These are phyloP conservation scores for Muscina levida DNA, from an alignment of 2,888 invertebrate genomes.

Conservation along the genomic window DNA sequence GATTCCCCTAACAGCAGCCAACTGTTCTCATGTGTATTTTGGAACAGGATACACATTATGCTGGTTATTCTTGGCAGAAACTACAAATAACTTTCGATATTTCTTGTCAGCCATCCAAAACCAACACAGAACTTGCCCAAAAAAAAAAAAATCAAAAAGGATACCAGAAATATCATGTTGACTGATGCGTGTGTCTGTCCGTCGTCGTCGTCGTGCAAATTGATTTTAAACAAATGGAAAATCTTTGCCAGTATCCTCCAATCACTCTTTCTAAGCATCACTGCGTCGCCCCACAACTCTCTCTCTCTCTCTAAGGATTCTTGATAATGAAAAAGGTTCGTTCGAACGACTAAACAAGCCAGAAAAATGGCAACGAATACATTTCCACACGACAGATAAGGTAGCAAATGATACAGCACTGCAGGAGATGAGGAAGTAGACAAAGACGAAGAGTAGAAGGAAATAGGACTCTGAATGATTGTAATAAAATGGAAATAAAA, in stretches of 20 bases:
- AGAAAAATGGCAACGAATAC: conserved; percentile 15
- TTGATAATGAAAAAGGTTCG: conserved; percentile 7
- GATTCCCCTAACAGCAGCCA: background rate
- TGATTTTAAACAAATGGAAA: conserved; percentile 58
- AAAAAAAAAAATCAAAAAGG: conserved; percentile 2
- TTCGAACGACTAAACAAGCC: background rate
- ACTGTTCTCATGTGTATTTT: background rate
- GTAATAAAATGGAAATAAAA: conserved; percentile 39
- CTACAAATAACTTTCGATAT: conserved; percentile 17
- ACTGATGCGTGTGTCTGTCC: conserved; percentile 30
- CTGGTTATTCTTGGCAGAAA: background rate
- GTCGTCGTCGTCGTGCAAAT: conserved; percentile 42
- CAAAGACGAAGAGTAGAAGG: background rate
- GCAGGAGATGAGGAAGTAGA: background rate
- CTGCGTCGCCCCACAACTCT: background rate
- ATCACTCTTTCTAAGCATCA: background rate
- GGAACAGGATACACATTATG: background rate
- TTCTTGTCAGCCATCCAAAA: background rate
- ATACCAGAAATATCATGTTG: conserved; percentile 40
- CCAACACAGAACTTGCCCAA: background rate
- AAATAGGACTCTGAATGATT: background rate
- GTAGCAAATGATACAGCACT: background rate
- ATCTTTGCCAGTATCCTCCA: conserved; percentile 18
- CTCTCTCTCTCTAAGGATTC: background rate
- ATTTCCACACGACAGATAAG: conserved; percentile 18